Base-by-base conservation (phyloP, 2,888 invertebrate species). In the Sipha maydis region DNA sequence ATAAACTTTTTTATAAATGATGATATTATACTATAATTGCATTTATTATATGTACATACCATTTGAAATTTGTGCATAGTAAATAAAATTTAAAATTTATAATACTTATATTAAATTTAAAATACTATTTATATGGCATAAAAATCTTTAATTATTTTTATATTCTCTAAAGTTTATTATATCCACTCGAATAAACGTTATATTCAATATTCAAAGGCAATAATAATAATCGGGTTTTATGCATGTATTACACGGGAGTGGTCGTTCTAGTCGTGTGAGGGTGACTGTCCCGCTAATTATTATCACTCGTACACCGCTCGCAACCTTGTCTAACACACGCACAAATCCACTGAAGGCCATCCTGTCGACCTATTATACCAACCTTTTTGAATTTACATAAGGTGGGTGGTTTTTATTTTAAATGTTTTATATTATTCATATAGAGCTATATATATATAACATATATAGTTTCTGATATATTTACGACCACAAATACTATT, bases 321-420 rank as follows among this genome's bases (percentile, higher is more conserved):
- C 67, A 79, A 69, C 69, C 78, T 85, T 69, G 69, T 78, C 31
- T n/a, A 71, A 38, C 77, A 41, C 61, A 75, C 84, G 84, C 28
- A 69, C 61, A 67, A 67, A 7, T 25, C 5, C 54, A 67, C 28
- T 34, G 41, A 17, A 71, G 69, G 54, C 69, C 71, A 34, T 78
- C 69, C 69, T 9, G 78, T 79, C 77, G 31, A 54, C 71, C 54
- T 78, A 34, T 54, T 61, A 41, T 8, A 38, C 48, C 61, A n/a
- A 69, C 69, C 8, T 67, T 78, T 41, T 85, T 71, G 14, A 78
- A 85, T 85, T 78, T 78, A n/a, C 85, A 85, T 85, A 85, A 85
- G 54, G 73, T 34, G 78, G 85, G 76, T 76, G 67, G 78, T n/a
- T 28, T 19, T 61, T 19, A 34, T 85, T 77, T 85, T 48, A 54